phyloP scores from a whole-genome alignment of 2,113 vertebrate genomes.

The Asarcornis scutulata region DNA sequence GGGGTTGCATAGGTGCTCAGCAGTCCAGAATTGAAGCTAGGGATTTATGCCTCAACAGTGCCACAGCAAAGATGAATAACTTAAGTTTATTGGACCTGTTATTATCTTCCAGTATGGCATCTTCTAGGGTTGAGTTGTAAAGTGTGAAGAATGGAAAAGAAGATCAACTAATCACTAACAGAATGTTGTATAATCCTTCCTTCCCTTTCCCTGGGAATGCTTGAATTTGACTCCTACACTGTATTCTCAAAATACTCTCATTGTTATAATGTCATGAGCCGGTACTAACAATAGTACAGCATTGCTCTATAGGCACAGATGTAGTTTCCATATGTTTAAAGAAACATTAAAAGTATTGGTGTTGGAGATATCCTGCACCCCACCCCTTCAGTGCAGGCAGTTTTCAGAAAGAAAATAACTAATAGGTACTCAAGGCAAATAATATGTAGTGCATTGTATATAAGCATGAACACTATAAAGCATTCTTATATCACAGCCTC shows the following conservation, averaged over 20 bases:
- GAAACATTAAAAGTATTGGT: background rate
- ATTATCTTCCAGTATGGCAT: background rate
- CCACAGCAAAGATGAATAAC: background rate
- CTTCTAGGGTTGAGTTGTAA: background rate
- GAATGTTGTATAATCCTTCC: background rate
- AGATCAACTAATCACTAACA: background rate
- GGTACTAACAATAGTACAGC: background rate
- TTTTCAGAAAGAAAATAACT: background rate
- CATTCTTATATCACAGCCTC: background rate
- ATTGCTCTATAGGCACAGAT: background rate
- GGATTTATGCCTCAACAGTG: background rate
- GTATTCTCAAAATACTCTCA: background rate
- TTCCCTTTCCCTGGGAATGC: background rate
- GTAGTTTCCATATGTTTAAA: background rate
- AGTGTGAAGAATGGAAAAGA: background rate
- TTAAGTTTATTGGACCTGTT: background rate
- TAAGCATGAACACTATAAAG: background rate
- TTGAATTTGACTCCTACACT: background rate
- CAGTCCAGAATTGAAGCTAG: background rate
- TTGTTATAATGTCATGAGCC: background rate
- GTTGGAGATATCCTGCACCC: background rate
- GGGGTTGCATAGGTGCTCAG: background rate
- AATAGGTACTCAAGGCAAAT: background rate
- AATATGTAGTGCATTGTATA: background rate
- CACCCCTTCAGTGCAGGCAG: background rate